Percentiles rank a stretch among this genome's conserved stretches.
phyloP scores from a whole-genome alignment of 2,113 vertebrate species.

The Cinclus cinclus region DNA sequence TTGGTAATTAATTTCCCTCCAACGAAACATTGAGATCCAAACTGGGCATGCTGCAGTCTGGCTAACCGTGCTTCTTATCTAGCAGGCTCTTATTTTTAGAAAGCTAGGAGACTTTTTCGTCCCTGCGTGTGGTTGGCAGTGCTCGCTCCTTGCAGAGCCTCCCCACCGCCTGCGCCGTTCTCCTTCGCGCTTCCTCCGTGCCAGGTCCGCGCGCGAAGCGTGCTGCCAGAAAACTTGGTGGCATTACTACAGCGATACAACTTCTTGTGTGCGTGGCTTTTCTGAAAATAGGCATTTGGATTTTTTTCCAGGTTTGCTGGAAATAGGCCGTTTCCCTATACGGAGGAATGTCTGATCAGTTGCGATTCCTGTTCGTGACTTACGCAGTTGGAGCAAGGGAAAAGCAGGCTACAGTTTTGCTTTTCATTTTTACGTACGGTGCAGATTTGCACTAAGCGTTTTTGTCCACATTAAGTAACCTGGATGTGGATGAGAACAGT shows the following conservation, averaged over 20 bases:
- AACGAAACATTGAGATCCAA: not conserved
- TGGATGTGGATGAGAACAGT: not conserved
- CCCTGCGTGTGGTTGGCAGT: not conserved
- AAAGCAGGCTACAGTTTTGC: not conserved
- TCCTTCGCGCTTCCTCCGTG: accelerated
- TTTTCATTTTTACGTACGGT: not conserved
- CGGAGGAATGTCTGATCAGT: not conserved
- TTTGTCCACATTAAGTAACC: not conserved
- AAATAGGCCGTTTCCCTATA: not conserved
- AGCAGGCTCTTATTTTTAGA: constrained; percentile 2
- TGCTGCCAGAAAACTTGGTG: not conserved
- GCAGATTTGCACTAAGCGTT: not conserved
- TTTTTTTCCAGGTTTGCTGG: not conserved
- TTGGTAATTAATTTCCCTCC: not conserved
- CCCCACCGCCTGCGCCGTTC: accelerated
- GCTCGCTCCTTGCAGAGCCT: not conserved
- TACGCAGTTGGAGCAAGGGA: not conserved
- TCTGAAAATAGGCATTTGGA: not conserved
- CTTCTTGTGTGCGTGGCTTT: not conserved
- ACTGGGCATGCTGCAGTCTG: not conserved
- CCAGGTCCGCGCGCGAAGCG: not conserved
- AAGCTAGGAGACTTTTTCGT: not conserved
- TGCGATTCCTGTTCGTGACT: not conserved
- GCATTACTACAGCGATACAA: not conserved
- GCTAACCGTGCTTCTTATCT: not conserved